Conservation (phyloP, 2,888 invertebrate species). For the Furcula furcula region DNA sequence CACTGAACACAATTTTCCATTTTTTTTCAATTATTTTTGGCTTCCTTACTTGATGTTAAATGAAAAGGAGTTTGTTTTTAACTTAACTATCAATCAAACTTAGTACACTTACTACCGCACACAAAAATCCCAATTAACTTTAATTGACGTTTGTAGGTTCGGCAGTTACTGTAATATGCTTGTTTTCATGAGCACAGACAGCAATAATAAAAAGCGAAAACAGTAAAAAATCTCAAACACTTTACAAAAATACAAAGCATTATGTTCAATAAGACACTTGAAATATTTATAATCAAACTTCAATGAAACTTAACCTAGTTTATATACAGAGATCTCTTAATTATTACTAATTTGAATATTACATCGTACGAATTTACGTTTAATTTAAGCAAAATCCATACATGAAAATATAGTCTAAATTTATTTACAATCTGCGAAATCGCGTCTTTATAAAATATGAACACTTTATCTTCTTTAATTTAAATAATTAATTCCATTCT, state of each 20-base stretch:
- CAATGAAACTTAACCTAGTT: constrained; percentile 27
- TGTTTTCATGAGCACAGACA: constrained; percentile 4
- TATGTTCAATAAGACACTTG: constrained; percentile 61
- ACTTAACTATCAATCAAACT: no score
- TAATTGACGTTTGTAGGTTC: no score
- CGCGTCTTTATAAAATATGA: constrained; percentile 49
- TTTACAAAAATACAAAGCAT: constrained; percentile 65
- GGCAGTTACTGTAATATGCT: no score
- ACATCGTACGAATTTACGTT: constrained; percentile 13
- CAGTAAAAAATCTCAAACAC: constrained; percentile 41
- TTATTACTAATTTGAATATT: not conserved
- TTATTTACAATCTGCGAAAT: constrained; percentile 22
- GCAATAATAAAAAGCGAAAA: constrained; percentile 2
- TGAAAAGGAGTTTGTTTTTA: no score
- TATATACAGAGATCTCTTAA: constrained; percentile 45
- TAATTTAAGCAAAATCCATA: constrained; percentile 21
- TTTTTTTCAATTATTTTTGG: no score
- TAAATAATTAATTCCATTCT: constrained; percentile 6
- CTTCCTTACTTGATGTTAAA: no score
- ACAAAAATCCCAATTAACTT: no score
- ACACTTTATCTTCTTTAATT: constrained; percentile 34
- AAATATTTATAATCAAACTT: constrained; percentile 30
- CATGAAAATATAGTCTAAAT: constrained; percentile 24
- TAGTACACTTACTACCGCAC: no score
- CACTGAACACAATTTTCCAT: no score